Base-by-base conservation (phyloP, 2,797 vertebrate genomes). In the Distichodus sexfasciatus region DNA sequence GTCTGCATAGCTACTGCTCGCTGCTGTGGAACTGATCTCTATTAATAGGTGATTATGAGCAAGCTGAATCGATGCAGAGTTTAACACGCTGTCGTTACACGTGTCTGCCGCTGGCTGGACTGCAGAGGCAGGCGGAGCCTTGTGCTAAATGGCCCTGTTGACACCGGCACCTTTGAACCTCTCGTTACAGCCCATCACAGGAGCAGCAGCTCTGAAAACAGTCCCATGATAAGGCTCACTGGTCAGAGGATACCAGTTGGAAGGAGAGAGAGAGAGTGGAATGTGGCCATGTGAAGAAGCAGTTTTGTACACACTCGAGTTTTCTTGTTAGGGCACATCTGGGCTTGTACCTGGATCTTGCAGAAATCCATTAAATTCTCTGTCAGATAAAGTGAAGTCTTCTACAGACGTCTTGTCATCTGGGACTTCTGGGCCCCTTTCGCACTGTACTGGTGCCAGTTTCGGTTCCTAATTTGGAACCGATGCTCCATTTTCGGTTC, bases 1-100 rank as follows among this genome's bases (percentile, higher is more conserved):
- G 24, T 6, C 12, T 29, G 2, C 14, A 58, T 35, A 41, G 31
- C 54, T 50, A 23, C 31, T 64, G 58, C 17, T 62, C 55, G 67
- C 11, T 48, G 2, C 31, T 29, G 24, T 35, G 17, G 23, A 55
- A 68, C 60, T 19, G 72, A 67, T 67, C 8, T 6, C 4, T 24
- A 50, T 60, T 66, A 75, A 69, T 53, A 53, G 58, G 26, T 41
- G 43, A 50, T 59, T 59, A 68, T 47, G 54, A 48, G 29, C 28
- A 12, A 2, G 19, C 50, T 33, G 48, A 43, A 38, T 43, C 41
- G n/a, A 36, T 57, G 58, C 23, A 11, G 62, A 17, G 58, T 19
- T 50, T 57, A 62, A 41, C 19, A 54, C 61, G 66, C 51, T 43
- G 26, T 44, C 41, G 28, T 65, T 50, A 40, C 15, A 24, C 26